These are phyloP conservation scores for Lepisosteus osseus DNA, from an alignment of 2,113 vertebrate genomes.

Conservation along the genomic window DNA sequence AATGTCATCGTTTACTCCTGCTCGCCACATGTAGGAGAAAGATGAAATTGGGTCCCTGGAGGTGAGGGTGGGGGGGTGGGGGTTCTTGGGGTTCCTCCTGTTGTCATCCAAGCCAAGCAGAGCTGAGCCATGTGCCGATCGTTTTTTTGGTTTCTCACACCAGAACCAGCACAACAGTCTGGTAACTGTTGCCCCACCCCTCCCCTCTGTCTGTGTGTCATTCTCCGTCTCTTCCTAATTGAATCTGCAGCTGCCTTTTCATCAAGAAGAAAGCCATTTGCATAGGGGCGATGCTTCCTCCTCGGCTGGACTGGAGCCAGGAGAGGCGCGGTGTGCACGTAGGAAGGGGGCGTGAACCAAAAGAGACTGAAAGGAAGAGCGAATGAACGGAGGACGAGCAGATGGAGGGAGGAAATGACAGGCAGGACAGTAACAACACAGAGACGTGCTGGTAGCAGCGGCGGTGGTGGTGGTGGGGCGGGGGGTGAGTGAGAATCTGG, in stretches of 20 bases:
- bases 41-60: no score
- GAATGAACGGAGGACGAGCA: slow-evolving; percentile 27
- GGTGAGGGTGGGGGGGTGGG: no score
- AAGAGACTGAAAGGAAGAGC: slow-evolving; percentile 34
- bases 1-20: no score
- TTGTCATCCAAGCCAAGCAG: slow-evolving; percentile 38
- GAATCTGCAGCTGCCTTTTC: slow-evolving; percentile 59
- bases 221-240: slow-evolving; percentile 42
- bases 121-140: slow-evolving; percentile 24
- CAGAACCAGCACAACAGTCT: slow-evolving; percentile 27
- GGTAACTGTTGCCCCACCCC: slow-evolving; percentile 10
- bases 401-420: slow-evolving; percentile 30
- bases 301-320: slow-evolving; percentile 43
- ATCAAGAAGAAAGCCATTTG: slow-evolving; percentile 64
- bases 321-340: slow-evolving; percentile 30
- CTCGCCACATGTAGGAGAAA: no score
- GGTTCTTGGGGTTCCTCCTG: no score
- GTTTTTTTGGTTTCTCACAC: slow-evolving; percentile 34
- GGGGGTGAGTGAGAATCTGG: slow-evolving; percentile 23
- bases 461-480: slow-evolving; percentile 8
- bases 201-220: no score
- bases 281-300: slow-evolving; percentile 29
- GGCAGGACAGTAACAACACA: slow-evolving; percentile 25
- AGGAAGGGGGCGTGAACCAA: background rate
- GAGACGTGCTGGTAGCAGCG: background rate